phyloP scores from a whole-genome alignment of 2,888 invertebrate genomes.

The Trichacis sp. region DNA sequence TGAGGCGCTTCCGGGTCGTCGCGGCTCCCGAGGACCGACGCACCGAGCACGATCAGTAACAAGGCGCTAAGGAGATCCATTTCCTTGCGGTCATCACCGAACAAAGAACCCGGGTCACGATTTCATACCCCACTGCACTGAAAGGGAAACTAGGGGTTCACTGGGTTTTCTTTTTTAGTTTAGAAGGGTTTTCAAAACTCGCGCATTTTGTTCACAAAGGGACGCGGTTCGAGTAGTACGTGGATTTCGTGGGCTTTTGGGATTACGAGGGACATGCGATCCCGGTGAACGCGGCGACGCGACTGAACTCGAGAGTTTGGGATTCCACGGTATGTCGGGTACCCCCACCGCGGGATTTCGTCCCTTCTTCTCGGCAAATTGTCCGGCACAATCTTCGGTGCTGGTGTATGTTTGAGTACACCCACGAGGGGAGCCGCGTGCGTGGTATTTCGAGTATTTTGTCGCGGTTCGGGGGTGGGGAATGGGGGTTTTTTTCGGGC shows the following conservation, averaged over 20 bases:
- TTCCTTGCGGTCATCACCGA: conserved; percentile 26
- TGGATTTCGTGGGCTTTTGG: no score
- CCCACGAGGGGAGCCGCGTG: conserved; percentile 50
- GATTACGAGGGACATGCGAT: conserved; percentile 21
- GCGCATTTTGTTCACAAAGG: no score
- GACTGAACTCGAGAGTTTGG: conserved; percentile 30
- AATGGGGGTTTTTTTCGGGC: conserved; percentile 34
- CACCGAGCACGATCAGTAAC: conserved; percentile 39
- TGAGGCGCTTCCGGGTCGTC: conserved; percentile 73
- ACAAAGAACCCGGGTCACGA: conserved; percentile 52
- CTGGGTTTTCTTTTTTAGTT: no score
- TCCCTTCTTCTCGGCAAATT: conserved; percentile 45
- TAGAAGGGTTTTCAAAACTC: no score
- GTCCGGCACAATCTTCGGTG: conserved; percentile 48
- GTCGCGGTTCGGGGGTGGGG: conserved; percentile 37
- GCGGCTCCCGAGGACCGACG: conserved; percentile 31
- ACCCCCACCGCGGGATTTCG: conserved; percentile 37
- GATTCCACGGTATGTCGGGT: conserved; percentile 57
- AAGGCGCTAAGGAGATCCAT: conserved; percentile 35
- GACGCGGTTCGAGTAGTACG: no score
- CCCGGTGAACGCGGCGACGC: conserved; percentile 32
- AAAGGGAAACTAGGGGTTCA: no score
- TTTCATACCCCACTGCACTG: conserved; percentile 54
- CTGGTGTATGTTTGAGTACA: conserved; percentile 45
- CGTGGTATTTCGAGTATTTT: conserved; percentile 42